Base-by-base conservation (phyloP, 2,888 invertebrate genomes). In the Julus scandinavius region DNA sequence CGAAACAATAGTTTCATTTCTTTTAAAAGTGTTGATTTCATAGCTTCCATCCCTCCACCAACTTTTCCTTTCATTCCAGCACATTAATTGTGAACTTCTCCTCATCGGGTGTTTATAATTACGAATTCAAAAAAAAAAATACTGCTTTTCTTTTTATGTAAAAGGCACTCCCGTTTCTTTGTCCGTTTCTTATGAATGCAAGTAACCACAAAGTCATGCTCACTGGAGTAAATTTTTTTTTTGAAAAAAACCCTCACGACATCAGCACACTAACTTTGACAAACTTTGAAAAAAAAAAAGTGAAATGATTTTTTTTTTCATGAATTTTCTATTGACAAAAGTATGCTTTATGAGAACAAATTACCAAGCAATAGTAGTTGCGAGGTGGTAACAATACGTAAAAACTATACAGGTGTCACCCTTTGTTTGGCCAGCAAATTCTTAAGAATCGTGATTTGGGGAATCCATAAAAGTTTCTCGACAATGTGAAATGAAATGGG, bases 71-170 rank as follows among this genome's bases (percentile, higher is more conserved):
- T 72, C 72, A 72, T 72, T 29, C 9, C 72, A 72, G 29, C 72
- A 72, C 72, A 72, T 72, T 72, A 72, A 72, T 72, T 72, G 72
- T 72, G 72, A 72, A 72, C 72, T 72, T 29, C 72, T 72, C 72
- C 72, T n/a, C 72, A 20, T 72, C 72, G n/a, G 4, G 7, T 72
- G 72, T 72, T 72, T 72, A 72, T 72, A 72, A 72, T 72, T 63
- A 63, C 63, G n/a, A 63, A n/a, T 45, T 45, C 2, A 45, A 6
- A 45, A 72, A 29, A 72, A 72, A 72, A 72, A 72, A 72, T 29
- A 72, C 72, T 63, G 17, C 63, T 63, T 13, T 63, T n/a, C n/a
- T 63, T 63, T n/a, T 63, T 72, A 72, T 72, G 9, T 72, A 72
- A 29, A 72, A 72, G 72, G 7, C 72, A 72, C 72, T 54, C 54